phyloP scores from a whole-genome alignment of 2,113 vertebrate species.

The Phalacrocorax pelagicus region DNA sequence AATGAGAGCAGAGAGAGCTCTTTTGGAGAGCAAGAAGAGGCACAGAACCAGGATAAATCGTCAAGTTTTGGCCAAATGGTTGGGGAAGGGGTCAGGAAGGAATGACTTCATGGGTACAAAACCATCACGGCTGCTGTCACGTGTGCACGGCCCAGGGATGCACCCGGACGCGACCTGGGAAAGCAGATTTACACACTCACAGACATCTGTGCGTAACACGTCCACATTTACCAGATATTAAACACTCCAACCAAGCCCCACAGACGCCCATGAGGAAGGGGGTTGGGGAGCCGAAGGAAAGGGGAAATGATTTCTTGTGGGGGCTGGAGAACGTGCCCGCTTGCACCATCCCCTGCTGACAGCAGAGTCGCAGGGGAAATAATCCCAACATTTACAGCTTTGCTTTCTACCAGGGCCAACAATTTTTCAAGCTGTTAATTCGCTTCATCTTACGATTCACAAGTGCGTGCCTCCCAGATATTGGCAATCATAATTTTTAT shows the following conservation, averaged over 20 bases:
- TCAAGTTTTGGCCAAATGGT: neutral
- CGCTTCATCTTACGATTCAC: constrained; percentile 27
- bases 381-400: constrained; percentile 18
- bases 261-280: accelerated
- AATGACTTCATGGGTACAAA: neutral
- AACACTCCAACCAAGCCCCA: neutral
- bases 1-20: neutral
- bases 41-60: neutral
- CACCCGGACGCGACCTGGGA: accelerated
- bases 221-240: accelerated
- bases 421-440: constrained; percentile 74
- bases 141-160: accelerated
- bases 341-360: neutral
- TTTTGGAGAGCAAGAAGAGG: neutral
- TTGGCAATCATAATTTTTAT: constrained; percentile 71
- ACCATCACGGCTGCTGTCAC: neutral
- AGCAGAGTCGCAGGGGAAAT: constrained; percentile 26
- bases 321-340: neutral
- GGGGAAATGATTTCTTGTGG: neutral
- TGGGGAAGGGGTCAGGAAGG: neutral
- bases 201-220: accelerated
- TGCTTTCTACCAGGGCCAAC: constrained; percentile 40
- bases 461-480: constrained; percentile 62
- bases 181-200: neutral
- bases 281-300: neutral